These are phyloP conservation scores for Zeuzera pyrina DNA, from an alignment of 2,888 invertebrate genomes.

Conservation along the genomic window DNA sequence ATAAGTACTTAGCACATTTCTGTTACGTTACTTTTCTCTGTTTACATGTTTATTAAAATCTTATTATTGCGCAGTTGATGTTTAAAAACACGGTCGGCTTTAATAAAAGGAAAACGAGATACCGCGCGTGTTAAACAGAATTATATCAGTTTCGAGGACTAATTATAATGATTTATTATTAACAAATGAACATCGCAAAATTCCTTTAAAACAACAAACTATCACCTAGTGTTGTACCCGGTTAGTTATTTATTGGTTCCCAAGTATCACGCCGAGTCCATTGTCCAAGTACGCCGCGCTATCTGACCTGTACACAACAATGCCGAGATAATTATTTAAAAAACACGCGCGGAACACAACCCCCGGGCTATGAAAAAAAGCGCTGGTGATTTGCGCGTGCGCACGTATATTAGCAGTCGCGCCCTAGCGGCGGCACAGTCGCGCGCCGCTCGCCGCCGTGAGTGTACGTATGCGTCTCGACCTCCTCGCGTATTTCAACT, in stretches of 20 bases:
- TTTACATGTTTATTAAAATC: too few species aligned
- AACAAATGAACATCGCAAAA: too few species aligned
- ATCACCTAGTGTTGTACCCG: too few species aligned
- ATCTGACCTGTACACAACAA: conserved; percentile 5
- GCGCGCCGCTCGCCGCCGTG: conserved; percentile 24
- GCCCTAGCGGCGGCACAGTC: conserved; percentile 28
- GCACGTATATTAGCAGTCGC: neutral
- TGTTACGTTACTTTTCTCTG: too few species aligned
- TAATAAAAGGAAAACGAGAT: too few species aligned
- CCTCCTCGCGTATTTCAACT: conserved; percentile 45
- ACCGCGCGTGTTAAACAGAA: too few species aligned
- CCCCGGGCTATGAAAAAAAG: conserved; percentile 4
- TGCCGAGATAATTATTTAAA: conserved; percentile 3
- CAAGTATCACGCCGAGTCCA: conserved; percentile 5
- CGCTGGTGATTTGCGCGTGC: neutral
- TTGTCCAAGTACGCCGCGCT: conserved; percentile 10
- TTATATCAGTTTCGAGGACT: too few species aligned
- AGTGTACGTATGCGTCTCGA: conserved; percentile 54
- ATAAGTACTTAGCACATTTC: too few species aligned
- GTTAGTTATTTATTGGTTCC: neutral
- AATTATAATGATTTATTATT: too few species aligned
- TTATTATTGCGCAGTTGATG: too few species aligned
- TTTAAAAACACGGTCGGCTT: too few species aligned
- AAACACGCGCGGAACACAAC: conserved; percentile 5
- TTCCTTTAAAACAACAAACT: too few species aligned